Evolutionary conservation across 2,797 vertebrate species (phyloP), one percentile per base, ranked within the genome.

Genomic region (Dallia pectoralis): DNA sequence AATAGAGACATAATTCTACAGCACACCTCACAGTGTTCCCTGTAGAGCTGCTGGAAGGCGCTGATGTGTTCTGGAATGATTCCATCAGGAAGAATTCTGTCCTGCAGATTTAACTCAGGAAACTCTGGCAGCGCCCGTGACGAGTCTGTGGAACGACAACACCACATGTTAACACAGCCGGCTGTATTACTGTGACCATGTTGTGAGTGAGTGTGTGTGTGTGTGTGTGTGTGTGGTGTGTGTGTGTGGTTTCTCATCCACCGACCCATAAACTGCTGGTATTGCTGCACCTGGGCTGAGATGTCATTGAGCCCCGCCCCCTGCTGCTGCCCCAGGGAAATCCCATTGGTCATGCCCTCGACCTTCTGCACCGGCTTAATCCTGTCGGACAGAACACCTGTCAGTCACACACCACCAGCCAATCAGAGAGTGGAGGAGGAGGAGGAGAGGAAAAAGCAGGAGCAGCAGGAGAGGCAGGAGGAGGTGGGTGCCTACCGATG

Each of bases 191-290:
- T 6, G 51, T 19, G 51, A 22, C 19, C 19, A 8, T 53, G 5
- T 19, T 53, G 16, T 53, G 19, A 22, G 5, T 49, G 0, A 0
- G 0, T 4, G 16, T 49, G 48, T 5, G 16, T 48, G 47, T 48
- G 47, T 48, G 47, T 48, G 47, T 5, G 48, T 51, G 48, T 18
- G 48, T n/a, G 48, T 51, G 48, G 48, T 51, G 5, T 19, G 49
- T 51, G 49, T 19, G 6, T 51, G 51, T 53, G 19, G 7, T 7
- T 53, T 19, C 19, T 8, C n/a, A 19, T 53, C 51, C 51, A 53
- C 93, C 93, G 88, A 98, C 97, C 96, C 82, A 98, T 83, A 79
- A 98, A 98, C 85, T 98, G 96, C 87, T 98, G 97, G 85, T 97
- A 97, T 81, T 97, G 96, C 79, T 97, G 96, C 79, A 97, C 95